Evolutionary conservation across 2,797 vertebrate species (phyloP).

Genomic region (Galagoides demidoff): DNA sequence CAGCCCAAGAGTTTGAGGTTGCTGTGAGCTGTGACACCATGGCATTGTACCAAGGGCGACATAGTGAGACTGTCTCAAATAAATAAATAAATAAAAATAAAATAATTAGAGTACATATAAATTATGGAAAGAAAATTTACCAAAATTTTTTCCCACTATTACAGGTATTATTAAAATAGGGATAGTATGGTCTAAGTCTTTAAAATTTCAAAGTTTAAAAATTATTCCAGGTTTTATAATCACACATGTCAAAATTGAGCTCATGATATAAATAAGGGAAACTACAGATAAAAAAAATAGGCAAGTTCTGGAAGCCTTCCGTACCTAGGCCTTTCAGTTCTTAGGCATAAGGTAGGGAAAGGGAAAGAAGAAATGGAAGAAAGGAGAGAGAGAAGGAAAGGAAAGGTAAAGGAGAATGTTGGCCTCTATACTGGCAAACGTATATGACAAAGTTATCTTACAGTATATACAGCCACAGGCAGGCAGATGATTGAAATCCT

Average conservation of each 20-base stretch:
- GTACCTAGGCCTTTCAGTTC: not conserved
- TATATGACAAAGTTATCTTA: not conserved
- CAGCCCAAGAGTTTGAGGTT: too few species aligned
- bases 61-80: too few species aligned
- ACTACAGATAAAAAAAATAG: constrained; percentile 4
- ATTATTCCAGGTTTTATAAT: not conserved
- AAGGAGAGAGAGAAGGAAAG: not conserved
- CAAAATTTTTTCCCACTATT: not conserved
- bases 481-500: not conserved
- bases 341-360: not conserved
- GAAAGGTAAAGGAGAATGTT: not conserved
- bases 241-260: not conserved
- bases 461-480: not conserved
- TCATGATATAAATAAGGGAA: constrained; percentile 25
- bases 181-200: not conserved
- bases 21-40: too few species aligned
- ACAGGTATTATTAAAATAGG: constrained; percentile 21
- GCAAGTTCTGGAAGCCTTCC: not conserved
- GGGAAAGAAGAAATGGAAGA: not conserved
- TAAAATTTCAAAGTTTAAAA: constrained; percentile 26
- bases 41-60: too few species aligned
- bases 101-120: constrained; percentile 9
- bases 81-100: too few species aligned
- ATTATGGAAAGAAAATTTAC: not conserved
- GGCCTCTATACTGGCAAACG: not conserved